phyloP scores from a whole-genome alignment of 2,888 invertebrate genomes.

The Cerceris ruficornis region DNA sequence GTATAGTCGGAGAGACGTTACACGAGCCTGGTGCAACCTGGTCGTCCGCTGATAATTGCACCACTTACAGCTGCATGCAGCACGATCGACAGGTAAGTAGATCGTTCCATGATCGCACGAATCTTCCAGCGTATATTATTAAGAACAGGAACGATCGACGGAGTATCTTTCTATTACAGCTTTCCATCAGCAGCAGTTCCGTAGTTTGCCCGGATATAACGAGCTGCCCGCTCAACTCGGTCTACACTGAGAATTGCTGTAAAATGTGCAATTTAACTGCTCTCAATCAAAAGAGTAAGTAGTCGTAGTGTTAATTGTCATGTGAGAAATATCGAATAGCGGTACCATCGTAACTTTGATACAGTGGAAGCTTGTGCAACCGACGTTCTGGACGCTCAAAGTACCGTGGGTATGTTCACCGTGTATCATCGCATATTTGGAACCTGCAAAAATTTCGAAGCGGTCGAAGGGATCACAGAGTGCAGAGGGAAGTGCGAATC shows the following conservation, averaged over 20 bases:
- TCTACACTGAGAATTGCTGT: constrained; percentile 87
- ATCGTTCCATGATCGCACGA: background rate
- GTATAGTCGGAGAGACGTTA: constrained; percentile 83
- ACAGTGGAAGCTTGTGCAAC: constrained; percentile 82
- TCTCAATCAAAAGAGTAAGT: constrained; percentile 81
- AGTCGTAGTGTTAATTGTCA: background rate
- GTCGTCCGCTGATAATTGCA: constrained; percentile 87
- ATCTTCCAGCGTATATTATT: constrained; percentile 7
- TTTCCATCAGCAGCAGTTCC: constrained; percentile 65
- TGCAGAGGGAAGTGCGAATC: constrained; percentile 89
- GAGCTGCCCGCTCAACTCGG: constrained; percentile 84
- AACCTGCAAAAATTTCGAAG: constrained; percentile 85
- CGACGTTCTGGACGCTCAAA: constrained; percentile 82
- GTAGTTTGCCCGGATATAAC: constrained; percentile 86
- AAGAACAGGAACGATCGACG: background rate
- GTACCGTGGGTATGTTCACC: constrained; percentile 85
- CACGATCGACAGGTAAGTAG: constrained; percentile 58
- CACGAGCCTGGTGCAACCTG: constrained; percentile 84
- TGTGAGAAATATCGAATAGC: background rate
- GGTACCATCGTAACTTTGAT: background rate
- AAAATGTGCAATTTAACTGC: constrained; percentile 85
- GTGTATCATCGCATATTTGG: constrained; percentile 83
- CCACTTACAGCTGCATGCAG: constrained; percentile 83
- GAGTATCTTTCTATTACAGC: constrained; percentile 15
- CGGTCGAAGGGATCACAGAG: constrained; percentile 86